Evolutionary conservation across 2,888 invertebrate genomes (phyloP), one percentile per base, ranked within the genome.

Genomic region (Tetanocera ferruginea): DNA sequence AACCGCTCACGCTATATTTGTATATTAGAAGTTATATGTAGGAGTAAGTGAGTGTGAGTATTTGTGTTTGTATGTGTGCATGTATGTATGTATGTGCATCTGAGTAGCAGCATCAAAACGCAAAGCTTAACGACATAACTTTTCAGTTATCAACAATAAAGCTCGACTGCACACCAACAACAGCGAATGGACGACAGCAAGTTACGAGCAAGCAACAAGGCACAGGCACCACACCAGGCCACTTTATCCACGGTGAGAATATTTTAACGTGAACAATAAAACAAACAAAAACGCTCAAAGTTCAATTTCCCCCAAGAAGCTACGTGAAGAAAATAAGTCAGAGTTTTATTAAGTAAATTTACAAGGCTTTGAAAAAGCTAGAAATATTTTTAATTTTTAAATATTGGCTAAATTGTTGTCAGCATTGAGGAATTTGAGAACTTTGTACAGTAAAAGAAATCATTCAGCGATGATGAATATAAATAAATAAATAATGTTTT

Each of bases 71-170:
- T 37, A 8, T 37, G 43, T 43, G 43, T 62, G n/a, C 0, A 2
- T 19, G 34, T 31, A 3, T 52, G 17, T 25, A 17, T 5, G 17
- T n/a, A n/a, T 25, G 64, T 14, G 49, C 28, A 37, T 34, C 17
- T 25, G 31, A 28, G 70, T 17, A 19, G 49, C 28, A 28, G n/a
- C 31, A 23, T 31, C 8, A 19, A 67, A 75, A 69, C 31, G 62
- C 37, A 66, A 23, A 37, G 55, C 72, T 76, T 37, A 73, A 77
- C 60, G 76, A 69, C 17, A 76, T 69, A 76, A 76, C 69, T 57
- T 49, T 55, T 49, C 55, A 67, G 72, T 66, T 77, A 55, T 64
- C 72, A 77, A 77, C 71, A 55, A 70, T 69, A 71, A 71, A 64
- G 31, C 43, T 37, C 34, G 28, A 34, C 31, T 28, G 73, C 72